Percentiles rank a stretch among this genome's conserved stretches.
Evolutionary conservation across 1,140 invertebrate species (phyloP).

Genomic region (Trissolcus basalis): DNA sequence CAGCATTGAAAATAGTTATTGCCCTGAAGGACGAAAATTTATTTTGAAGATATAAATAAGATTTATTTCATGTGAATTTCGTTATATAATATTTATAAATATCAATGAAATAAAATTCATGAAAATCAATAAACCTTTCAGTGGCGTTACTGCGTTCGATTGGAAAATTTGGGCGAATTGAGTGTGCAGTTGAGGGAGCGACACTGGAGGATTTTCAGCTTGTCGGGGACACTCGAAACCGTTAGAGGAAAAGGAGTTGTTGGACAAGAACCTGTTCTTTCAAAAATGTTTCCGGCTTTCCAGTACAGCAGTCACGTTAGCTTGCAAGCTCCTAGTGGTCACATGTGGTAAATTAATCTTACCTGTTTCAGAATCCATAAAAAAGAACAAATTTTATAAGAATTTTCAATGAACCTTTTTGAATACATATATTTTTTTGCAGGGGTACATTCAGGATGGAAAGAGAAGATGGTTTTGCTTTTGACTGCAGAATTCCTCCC

Average conservation of each 20-base stretch:
- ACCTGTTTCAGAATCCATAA: no score
- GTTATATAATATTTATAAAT: no score
- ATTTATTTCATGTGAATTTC: no score
- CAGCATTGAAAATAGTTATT: no score
- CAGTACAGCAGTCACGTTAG: constrained; percentile 98
- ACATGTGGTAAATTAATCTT: constrained; percentile 91
- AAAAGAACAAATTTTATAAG: no score
- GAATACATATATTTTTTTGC: constrained; percentile 68
- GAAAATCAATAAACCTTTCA: no score
- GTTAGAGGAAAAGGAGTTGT: constrained; percentile 95
- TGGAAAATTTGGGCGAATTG: constrained; percentile 94
- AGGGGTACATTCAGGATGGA: constrained; percentile 97
- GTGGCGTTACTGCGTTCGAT: constrained; percentile 96
- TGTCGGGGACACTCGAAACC: constrained; percentile 95
- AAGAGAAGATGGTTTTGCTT: constrained; percentile 94
- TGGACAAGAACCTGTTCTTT: constrained; percentile 95
- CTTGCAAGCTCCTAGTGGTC: constrained; percentile 96
- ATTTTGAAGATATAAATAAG: no score
- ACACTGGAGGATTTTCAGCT: constrained; percentile 97
- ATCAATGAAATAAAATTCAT: no score
- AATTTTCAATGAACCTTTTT: no score
- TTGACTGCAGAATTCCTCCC: constrained; percentile 97
- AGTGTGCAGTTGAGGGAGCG: constrained; percentile 94
- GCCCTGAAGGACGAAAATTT: no score
- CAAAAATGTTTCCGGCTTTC: constrained; percentile 91